A percentile compares a stretch with the other conserved stretches of the same genome.
Conservation (phyloP, 2,888 invertebrate species). For the Lingula anatina region DNA sequence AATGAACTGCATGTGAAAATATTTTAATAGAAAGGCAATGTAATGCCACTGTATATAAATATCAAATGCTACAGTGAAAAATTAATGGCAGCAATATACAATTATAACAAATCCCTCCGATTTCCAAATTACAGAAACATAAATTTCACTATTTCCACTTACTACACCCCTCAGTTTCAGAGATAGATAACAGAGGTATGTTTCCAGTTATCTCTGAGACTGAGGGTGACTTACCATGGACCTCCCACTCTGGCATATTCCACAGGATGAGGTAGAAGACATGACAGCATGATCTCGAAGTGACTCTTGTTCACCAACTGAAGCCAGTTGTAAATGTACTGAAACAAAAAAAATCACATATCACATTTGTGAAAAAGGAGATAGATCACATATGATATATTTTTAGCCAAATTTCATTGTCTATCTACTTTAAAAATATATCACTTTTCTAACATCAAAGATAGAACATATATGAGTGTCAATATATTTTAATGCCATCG, state of each 20-base stretch:
- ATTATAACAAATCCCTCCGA: too few species aligned
- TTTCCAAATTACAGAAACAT: background rate
- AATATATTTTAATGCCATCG: too few species aligned
- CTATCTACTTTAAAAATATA: too few species aligned
- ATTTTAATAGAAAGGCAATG: too few species aligned
- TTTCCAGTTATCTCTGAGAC: background rate
- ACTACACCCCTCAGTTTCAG: background rate
- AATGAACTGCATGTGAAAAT: too few species aligned
- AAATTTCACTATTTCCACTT: background rate
- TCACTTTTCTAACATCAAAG: background rate
- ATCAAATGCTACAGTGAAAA: too few species aligned
- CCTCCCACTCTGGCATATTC: conserved; percentile 94
- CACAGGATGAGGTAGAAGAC: conserved; percentile 90
- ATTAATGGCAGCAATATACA: too few species aligned
- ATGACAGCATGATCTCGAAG: conserved; percentile 85
- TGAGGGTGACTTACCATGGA: conserved; percentile 66
- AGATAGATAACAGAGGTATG: background rate
- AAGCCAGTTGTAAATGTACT: conserved; percentile 88
- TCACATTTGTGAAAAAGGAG: too few species aligned
- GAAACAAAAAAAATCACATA: conserved; percentile 13
- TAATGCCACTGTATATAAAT: too few species aligned
- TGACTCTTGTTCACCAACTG: conserved; percentile 75
- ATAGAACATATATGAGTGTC: too few species aligned
- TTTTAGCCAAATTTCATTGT: background rate
- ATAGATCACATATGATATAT: too few species aligned